Percentiles rank a stretch among this genome's conserved stretches.
Conservation (phyloP, 2,113 vertebrate species). For the Glareola pratincola region DNA sequence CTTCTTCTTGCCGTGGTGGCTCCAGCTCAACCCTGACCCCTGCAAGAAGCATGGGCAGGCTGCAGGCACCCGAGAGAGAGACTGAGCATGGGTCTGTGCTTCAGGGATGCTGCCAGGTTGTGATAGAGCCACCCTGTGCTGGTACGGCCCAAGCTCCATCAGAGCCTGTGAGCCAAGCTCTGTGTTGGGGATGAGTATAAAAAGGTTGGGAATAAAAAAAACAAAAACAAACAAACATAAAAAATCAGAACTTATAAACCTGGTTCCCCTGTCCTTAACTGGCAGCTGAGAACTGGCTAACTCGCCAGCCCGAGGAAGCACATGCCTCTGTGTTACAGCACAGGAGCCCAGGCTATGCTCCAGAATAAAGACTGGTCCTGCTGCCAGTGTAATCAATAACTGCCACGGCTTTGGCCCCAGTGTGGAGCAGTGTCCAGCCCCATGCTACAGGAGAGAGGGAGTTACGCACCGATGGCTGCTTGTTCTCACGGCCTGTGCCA, state of each 20-base stretch:
- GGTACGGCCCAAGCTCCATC: fast-evolving
- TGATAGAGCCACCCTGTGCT: neutral
- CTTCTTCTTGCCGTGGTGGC: slow-evolving; percentile 60
- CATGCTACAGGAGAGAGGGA: fast-evolving
- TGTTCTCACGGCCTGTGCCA: neutral
- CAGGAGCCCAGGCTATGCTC: neutral
- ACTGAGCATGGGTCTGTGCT: fast-evolving
- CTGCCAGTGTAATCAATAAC: fast-evolving
- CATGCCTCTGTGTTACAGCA: neutral
- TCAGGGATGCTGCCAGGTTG: neutral
- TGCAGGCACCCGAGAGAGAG: neutral
- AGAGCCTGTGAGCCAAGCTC: neutral
- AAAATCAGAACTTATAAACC: neutral
- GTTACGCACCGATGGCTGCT: neutral
- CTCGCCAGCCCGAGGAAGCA: neutral
- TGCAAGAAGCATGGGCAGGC: neutral
- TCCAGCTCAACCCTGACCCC: slow-evolving; percentile 75
- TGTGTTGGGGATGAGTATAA: neutral
- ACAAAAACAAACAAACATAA: no score
- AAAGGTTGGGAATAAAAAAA: neutral
- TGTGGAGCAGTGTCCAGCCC: neutral
- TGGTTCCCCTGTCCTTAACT: fast-evolving
- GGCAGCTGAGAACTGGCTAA: neutral
- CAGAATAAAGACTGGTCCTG: neutral
- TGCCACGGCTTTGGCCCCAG: fast-evolving